Conservation (phyloP, 2,888 invertebrate species). For the Ypsolopha scabrella region DNA sequence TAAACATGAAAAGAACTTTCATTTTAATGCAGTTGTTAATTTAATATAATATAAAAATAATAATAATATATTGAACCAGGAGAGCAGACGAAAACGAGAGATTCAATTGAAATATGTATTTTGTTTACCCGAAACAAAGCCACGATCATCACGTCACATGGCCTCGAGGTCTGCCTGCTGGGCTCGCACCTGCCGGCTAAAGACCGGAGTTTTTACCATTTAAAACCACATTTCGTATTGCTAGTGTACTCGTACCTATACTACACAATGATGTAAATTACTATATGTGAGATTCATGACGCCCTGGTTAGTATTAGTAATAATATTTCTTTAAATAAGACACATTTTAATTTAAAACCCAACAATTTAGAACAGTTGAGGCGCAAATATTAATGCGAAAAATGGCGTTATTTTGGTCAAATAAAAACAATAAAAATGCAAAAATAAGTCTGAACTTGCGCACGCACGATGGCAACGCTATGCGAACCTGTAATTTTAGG, state of each 20-base stretch:
- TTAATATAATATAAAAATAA: too few species aligned
- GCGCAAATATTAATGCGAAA: conserved; percentile 2
- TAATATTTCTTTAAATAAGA: background rate
- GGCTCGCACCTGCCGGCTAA: conserved; percentile 34
- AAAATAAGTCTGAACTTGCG: conserved; percentile 13
- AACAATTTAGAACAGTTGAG: background rate
- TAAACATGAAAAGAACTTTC: background rate
- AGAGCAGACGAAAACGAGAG: background rate
- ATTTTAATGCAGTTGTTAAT: background rate
- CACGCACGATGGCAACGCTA: conserved; percentile 17
- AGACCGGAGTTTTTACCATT: conserved; percentile 29
- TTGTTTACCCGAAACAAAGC: background rate
- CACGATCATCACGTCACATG: background rate
- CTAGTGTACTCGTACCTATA: background rate
- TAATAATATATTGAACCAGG: background rate
- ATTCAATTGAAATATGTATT: background rate
- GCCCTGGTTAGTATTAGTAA: background rate
- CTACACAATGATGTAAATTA: background rate
- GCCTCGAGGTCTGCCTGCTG: background rate
- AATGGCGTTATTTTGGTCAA: background rate
- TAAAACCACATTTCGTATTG: conserved; percentile 1
- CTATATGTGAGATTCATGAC: background rate
- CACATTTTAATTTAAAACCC: background rate
- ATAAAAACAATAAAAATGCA: conserved; percentile 3
- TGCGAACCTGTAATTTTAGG: conserved; percentile 30